These are phyloP conservation scores for Orthosia cruda DNA, from an alignment of 2,888 invertebrate species.

Conservation along the genomic window DNA sequence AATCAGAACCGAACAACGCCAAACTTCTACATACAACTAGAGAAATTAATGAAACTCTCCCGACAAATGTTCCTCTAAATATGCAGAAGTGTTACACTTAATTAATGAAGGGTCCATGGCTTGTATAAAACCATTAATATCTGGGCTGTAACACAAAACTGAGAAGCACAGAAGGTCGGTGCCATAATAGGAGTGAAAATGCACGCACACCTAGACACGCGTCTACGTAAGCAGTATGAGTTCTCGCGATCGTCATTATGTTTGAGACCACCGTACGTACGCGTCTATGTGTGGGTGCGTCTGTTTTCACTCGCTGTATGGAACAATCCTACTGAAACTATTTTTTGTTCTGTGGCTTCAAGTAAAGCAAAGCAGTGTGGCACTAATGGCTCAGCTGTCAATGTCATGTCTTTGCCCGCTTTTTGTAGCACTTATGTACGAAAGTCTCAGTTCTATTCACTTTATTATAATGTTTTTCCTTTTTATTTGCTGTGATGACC, in stretches of 20 bases:
- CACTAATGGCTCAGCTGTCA: constrained; percentile 86
- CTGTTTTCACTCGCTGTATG: neutral
- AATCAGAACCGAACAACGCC: constrained; percentile 21
- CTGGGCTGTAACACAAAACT: constrained; percentile 32
- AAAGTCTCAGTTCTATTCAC: constrained; percentile 73
- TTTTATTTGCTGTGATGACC: constrained; percentile 63
- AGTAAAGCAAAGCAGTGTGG: constrained; percentile 82
- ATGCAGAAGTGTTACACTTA: constrained; percentile 68
- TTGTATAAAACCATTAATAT: constrained; percentile 80
- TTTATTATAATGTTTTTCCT: constrained; percentile 74
- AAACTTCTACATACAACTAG: constrained; percentile 31
- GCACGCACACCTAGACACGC: neutral
- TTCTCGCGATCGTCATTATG: neutral
- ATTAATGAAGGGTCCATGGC: constrained; percentile 63
- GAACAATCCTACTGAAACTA: neutral
- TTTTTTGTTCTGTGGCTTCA: constrained; percentile 50
- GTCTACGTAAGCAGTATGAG: neutral
- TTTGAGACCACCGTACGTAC: neutral
- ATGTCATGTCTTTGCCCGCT: constrained; percentile 83
- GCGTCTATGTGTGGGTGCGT: neutral
- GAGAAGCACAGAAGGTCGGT: constrained; percentile 4
- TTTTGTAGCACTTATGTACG: constrained; percentile 84
- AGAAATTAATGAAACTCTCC: constrained; percentile 46
- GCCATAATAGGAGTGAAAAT: neutral
- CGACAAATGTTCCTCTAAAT: constrained; percentile 52